Base-by-base conservation (phyloP, 1,140 invertebrate species). In the Neodiprion virginianus region DNA sequence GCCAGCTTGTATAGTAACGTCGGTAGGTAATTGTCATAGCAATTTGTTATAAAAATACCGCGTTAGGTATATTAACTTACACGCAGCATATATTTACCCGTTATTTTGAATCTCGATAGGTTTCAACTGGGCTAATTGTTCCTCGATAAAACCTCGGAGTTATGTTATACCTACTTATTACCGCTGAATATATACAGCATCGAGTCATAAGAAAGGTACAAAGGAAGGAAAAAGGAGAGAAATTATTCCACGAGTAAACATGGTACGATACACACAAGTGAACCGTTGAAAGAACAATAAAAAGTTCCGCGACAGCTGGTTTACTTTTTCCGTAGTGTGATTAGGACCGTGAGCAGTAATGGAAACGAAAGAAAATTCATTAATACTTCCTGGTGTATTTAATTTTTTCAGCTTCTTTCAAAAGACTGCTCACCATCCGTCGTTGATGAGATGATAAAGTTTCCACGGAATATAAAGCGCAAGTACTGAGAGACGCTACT, bases 91-190 rank as follows among this genome's bases (percentile, higher is more conserved):
- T 40, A 40, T 40, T 40, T 40, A 40, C 28, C 28, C 28, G 5
- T 5, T 40, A 40, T 40, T 61, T 61, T 61, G 53, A 61, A 61
- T 61, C 53, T 61, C 53, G 53, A 61, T 14, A 12, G n/a, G 11
- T 14, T 61, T 61, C n/a, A 61, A 61, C 53, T 61, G 8, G 53
- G 53, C 53, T 61, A 61, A 61, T 61, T 61, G 53, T 61, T 61
- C 53, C 8, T 61, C 53, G 53, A 61, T 61, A 61, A 61, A 61
- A 7, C 53, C 11, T 61, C 53, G 53, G 28, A 61, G 53, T 61
- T 61, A 40, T 40, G 28, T 40, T 40, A 40, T 40, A 5, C 28
- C 28, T 40, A 40, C 28, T 40, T 40, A 40, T 40, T 40, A 40
- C 28, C 5, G 28, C 28, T 40, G 17, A 40, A 40, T 5, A 40